These are phyloP conservation scores for Poeciliopsis retropinna DNA, from an alignment of 2,113 vertebrate species.

Conservation along the genomic window DNA sequence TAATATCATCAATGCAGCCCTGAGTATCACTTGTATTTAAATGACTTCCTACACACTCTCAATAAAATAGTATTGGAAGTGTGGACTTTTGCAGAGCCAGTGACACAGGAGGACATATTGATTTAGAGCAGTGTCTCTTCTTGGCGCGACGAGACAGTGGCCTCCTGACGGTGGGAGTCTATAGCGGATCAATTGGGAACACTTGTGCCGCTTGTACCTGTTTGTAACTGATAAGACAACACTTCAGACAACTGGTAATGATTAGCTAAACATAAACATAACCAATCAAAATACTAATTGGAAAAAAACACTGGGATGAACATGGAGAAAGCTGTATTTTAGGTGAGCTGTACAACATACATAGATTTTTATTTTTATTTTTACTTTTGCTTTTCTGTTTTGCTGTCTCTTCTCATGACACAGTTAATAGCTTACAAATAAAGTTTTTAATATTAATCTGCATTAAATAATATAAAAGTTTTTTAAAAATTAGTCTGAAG, in stretches of 20 bases:
- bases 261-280: constrained; percentile 66
- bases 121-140: constrained; percentile 70
- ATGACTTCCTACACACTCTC: constrained; percentile 49
- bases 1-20: constrained; percentile 44
- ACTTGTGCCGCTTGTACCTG: constrained; percentile 74
- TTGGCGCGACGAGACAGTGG: constrained; percentile 66
- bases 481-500: too few relatives aligned
- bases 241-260: constrained; percentile 70
- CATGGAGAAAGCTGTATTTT: neutral
- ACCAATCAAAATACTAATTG: constrained; percentile 35
- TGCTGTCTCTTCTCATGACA: too few relatives aligned
- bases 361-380: too few relatives aligned
- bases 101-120: constrained; percentile 74
- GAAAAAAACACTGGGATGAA: neutral
- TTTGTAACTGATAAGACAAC: constrained; percentile 77
- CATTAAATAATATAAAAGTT: too few relatives aligned
- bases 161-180: constrained; percentile 66
- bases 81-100: constrained; percentile 56
- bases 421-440: too few relatives aligned
- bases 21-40: constrained; percentile 49
- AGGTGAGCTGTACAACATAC: too few relatives aligned
- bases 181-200: constrained; percentile 74
- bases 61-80: constrained; percentile 27
- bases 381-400: too few relatives aligned
- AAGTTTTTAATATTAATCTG: too few relatives aligned